Evolutionary conservation across 2,888 invertebrate genomes (phyloP).

Genomic region (Nemurella pictetii): DNA sequence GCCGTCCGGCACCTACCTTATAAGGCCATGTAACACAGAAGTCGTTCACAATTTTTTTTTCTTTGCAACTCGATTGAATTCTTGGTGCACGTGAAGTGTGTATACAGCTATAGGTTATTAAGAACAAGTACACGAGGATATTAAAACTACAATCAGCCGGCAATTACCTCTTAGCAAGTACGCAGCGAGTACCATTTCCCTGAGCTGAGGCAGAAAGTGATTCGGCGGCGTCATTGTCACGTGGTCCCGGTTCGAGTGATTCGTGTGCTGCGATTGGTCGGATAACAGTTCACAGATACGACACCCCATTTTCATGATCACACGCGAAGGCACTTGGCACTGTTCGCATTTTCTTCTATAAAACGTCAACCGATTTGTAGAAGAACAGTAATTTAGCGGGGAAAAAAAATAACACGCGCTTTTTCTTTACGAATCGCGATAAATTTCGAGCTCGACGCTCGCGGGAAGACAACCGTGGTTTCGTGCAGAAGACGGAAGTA

Average conservation of each 20-base stretch:
- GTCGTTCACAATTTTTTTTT: not conserved
- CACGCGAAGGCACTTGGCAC: not conserved
- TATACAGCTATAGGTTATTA: too few relatives aligned
- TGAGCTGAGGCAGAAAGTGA: slow-evolving; percentile 57
- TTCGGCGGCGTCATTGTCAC: slow-evolving; percentile 17
- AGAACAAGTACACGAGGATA: too few relatives aligned
- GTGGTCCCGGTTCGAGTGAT: slow-evolving; percentile 13
- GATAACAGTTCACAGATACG: slow-evolving; percentile 36
- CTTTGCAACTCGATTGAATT: not conserved
- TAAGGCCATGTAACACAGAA: not conserved
- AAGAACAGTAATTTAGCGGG: not conserved
- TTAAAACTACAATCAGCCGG: too few relatives aligned
- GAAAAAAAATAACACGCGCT: not conserved
- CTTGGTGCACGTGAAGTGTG: too few relatives aligned
- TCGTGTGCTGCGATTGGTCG: slow-evolving; percentile 30
- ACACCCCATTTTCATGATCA: slow-evolving; percentile 32
- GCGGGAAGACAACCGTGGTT: not conserved
- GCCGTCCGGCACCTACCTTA: not conserved
- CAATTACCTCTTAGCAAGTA: slow-evolving; percentile 65
- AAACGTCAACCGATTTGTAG: not conserved
- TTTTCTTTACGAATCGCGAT: too few relatives aligned
- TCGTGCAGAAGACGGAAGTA: not conserved
- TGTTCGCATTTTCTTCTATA: not conserved
- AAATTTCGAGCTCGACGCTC: too few relatives aligned
- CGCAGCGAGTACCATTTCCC: slow-evolving; percentile 67